Evolutionary conservation across 2,113 vertebrate genomes (phyloP), one percentile per base, ranked within the genome.

Genomic region (Oceanites oceanicus): DNA sequence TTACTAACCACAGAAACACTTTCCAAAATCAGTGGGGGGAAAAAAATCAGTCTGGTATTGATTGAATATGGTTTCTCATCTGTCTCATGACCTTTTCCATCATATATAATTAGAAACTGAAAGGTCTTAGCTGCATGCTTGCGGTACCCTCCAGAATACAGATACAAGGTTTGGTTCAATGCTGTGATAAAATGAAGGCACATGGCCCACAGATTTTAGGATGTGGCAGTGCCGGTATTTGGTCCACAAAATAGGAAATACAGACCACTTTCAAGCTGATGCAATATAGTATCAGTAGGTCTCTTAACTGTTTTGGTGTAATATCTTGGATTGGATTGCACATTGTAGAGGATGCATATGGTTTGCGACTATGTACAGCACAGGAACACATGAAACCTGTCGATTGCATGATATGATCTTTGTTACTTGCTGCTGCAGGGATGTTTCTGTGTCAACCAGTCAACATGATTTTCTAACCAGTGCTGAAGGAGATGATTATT

Each of bases 51-150:
- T 93, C 96, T 80, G 32, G 55, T 95, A 94, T 93, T 96, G 82
- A 90, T 91, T 75, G 47, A 90, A 93, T 92, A 72, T 68, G 7
- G 62, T 91, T 97, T 95, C 70, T 97, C 94, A 95, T 93, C 82
- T 96, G 72, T 52, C 92, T 97, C 71, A 68, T 87, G 80, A 96
- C 88, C 96, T 97, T 97, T 96, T 95, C 65, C 68, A 91, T 90
- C 78, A 82, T 71, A 95, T 78, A 74, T 94, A 94, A 78, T 96
- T 93, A 92, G 97, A 97, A 97, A 97, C 75, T 8, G 96, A 97
- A 97, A 97, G 89, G 93, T 82, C 84, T 97, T 94, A 71, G 82
- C 88, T 88, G 49, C 17, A 15, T 23, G 52, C 47, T 97, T 84
- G 82, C 71, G 81, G 58, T 52, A 94, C 89, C 34, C n/a, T 42